phyloP scores from a whole-genome alignment of 2,113 vertebrate species.

The Oncorhynchus gorbuscha region DNA sequence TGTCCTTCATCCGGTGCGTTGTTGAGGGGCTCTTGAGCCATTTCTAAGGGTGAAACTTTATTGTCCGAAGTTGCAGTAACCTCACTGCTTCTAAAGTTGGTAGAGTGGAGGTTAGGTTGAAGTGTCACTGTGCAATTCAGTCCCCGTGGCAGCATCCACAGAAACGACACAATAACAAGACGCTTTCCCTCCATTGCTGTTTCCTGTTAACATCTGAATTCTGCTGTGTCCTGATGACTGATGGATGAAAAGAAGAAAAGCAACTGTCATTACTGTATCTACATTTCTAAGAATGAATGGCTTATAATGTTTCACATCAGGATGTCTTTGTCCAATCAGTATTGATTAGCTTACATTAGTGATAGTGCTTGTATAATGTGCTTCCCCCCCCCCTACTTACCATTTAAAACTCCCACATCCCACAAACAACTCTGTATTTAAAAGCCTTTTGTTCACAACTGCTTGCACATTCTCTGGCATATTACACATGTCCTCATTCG shows the following conservation, averaged over 20 bases:
- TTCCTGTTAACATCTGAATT: neutral
- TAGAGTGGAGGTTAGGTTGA: neutral
- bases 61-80: neutral
- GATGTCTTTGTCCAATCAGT: neutral
- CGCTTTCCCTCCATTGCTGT: constrained; percentile 27
- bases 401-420: too few species aligned
- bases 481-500: too few species aligned
- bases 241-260: constrained; percentile 19
- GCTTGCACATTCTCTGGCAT: too few species aligned
- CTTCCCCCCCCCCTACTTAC: too few species aligned
- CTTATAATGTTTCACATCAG: neutral
- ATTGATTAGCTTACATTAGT: neutral
- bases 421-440: too few species aligned
- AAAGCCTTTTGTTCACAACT: too few species aligned
- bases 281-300: neutral
- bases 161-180: constrained; percentile 9
- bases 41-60: neutral
- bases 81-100: neutral
- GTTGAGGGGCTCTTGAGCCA: neutral
- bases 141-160: constrained; percentile 43
- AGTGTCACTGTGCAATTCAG: constrained; percentile 10
- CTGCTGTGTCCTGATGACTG: constrained; percentile 19
- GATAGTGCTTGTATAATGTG: neutral
- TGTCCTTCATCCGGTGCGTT: neutral
- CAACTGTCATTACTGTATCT: constrained; percentile 12